A percentile compares a stretch with the other conserved stretches of the same genome.
Evolutionary conservation across 2,888 invertebrate species (phyloP).

Genomic region (Polietes domitor): DNA sequence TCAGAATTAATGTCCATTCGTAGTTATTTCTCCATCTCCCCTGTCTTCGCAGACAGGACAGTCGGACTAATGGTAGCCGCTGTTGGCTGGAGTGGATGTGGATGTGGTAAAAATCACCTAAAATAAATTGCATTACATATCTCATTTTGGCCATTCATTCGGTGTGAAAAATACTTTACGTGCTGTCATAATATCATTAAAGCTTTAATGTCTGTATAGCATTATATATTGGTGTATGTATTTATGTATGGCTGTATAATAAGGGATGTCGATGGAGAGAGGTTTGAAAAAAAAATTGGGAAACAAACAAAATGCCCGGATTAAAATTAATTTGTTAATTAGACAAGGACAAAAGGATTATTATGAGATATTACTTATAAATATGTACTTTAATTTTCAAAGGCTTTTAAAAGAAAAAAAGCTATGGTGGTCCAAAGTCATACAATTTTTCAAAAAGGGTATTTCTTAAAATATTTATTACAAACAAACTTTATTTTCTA

Average conservation of each 20-base stretch:
- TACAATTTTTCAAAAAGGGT: no score
- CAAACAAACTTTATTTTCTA: no score
- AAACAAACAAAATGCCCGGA: no score
- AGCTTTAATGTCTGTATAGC: conserved; percentile 41
- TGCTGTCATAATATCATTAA: conserved; percentile 58
- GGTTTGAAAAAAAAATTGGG: no score
- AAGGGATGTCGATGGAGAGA: background rate
- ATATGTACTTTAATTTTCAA: no score
- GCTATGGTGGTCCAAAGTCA: no score
- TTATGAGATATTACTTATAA: no score
- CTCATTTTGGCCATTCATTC: conserved; percentile 37
- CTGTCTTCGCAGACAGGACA: background rate
- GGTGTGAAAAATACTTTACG: conserved; percentile 8
- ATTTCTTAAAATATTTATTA: no score
- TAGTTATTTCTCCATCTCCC: background rate
- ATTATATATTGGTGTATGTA: background rate
- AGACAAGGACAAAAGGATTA: no score
- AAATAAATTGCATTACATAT: conserved; percentile 55
- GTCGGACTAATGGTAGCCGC: background rate
- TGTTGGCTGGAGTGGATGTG: background rate
- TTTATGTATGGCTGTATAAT: background rate
- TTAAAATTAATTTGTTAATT: no score
- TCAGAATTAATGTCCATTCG: background rate
- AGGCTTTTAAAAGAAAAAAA: no score
- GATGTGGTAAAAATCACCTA: conserved; percentile 1